These are phyloP conservation scores for Phylloscopus trochiloides DNA, from an alignment of 2,113 vertebrate species.

Conservation along the genomic window DNA sequence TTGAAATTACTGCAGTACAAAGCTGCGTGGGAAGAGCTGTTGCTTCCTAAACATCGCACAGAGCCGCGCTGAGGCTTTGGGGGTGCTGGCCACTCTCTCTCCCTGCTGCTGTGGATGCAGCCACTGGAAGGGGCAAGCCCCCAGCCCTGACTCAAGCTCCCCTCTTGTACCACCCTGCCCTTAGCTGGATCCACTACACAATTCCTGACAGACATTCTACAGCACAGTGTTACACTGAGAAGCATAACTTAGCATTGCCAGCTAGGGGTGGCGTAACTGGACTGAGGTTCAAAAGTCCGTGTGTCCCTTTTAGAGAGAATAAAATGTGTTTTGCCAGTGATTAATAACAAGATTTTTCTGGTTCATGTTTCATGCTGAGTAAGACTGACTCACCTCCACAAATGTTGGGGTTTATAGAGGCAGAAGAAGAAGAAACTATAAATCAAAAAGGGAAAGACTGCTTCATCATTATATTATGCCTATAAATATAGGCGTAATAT, in stretches of 20 bases:
- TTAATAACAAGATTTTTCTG: not conserved
- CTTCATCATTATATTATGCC: not conserved
- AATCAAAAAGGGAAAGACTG: not conserved
- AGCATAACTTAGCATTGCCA: not conserved
- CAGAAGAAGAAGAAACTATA: slow-evolving; percentile 2
- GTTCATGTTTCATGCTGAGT: not conserved
- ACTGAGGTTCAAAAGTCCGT: not conserved
- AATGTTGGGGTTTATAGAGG: not conserved
- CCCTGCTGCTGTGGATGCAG: accelerated
- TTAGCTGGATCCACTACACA: not conserved
- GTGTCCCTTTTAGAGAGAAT: not conserved
- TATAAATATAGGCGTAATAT: not conserved
- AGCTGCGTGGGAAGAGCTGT: not conserved
- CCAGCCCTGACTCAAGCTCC: not conserved
- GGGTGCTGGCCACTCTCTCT: not conserved
- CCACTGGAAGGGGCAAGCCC: not conserved
- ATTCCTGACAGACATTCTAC: not conserved
- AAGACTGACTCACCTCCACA: not conserved
- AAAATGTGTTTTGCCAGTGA: not conserved
- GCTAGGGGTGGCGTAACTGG: not conserved
- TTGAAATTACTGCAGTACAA: slow-evolving; percentile 21
- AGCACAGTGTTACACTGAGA: not conserved
- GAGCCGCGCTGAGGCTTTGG: accelerated
- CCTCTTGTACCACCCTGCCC: not conserved
- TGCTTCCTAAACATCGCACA: not conserved